These are phyloP conservation scores for Heteractis magnifica DNA, from an alignment of 92 coral and sea anemone genomes.

Conservation along the genomic window DNA sequence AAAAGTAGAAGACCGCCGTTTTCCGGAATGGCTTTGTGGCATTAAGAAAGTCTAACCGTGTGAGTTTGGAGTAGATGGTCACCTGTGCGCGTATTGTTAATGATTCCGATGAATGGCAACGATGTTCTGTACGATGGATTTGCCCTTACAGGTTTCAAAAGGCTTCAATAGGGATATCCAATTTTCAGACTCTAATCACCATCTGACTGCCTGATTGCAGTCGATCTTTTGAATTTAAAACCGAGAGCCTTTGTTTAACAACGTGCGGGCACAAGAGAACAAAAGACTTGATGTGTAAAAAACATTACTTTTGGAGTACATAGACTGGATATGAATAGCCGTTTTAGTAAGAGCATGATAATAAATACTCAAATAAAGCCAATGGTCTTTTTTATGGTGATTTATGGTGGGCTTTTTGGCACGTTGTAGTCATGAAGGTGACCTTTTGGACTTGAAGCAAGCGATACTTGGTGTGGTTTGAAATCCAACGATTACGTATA, in stretches of 20 bases:
- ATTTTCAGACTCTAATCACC: constrained; percentile 78
- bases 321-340: constrained; percentile 69
- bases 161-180: constrained; percentile 80
- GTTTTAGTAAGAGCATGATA: constrained; percentile 61
- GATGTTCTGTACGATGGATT: constrained; percentile 51
- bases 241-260: constrained; percentile 70
- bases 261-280: constrained; percentile 76
- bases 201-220: constrained; percentile 78
- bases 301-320: constrained; percentile 70
- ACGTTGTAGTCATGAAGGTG: constrained; percentile 1
- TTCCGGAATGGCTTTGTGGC: constrained; percentile 14
- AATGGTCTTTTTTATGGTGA: constrained; percentile 6
- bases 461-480: not conserved
- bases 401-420: constrained; percentile 30
- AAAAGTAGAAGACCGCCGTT: not conserved
- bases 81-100: constrained; percentile 56
- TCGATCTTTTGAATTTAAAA: constrained; percentile 73
- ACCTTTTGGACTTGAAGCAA: not conserved
- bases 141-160: constrained; percentile 65
- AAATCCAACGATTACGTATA: not conserved
- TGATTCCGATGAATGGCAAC: constrained; percentile 50
- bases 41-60: constrained; percentile 9
- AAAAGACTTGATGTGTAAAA: constrained; percentile 59
- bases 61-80: constrained; percentile 19
- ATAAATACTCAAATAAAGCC: constrained; percentile 52